These are phyloP conservation scores for Rotaria macrura DNA, from an alignment of 2,888 invertebrate genomes.

Conservation along the genomic window DNA sequence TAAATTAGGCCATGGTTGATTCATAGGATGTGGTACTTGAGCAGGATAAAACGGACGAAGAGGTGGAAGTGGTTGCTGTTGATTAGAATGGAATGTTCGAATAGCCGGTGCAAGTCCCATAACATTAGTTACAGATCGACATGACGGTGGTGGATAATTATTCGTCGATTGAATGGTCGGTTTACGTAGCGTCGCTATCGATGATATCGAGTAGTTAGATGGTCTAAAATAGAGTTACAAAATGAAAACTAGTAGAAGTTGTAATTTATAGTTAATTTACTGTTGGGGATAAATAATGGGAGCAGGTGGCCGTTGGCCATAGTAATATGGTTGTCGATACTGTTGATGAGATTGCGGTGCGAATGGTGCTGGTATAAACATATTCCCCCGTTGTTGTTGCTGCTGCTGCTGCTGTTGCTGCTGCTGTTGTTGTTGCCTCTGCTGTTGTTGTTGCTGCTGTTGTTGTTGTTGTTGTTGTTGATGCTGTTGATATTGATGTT, in stretches of 20 bases:
- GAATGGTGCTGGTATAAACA: no score
- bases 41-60: not conserved
- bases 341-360: no score
- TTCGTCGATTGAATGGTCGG: not conserved
- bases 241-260: no score
- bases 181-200: not conserved
- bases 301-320: not conserved
- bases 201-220: not conserved
- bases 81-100: not conserved
- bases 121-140: not conserved
- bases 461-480: no score
- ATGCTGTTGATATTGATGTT: not conserved
- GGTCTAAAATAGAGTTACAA: not conserved
- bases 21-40: not conserved
- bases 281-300: not conserved
- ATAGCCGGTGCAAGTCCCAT: not conserved
- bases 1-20: not conserved
- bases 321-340: not conserved
- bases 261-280: not conserved
- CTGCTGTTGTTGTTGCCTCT: no score
- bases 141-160: not conserved
- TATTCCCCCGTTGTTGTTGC: no score
- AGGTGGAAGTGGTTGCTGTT: not conserved
- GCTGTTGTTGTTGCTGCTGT: no score
- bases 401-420: no score